Conservation (phyloP, 2,888 invertebrate genomes). For the Epiblema foenella region DNA sequence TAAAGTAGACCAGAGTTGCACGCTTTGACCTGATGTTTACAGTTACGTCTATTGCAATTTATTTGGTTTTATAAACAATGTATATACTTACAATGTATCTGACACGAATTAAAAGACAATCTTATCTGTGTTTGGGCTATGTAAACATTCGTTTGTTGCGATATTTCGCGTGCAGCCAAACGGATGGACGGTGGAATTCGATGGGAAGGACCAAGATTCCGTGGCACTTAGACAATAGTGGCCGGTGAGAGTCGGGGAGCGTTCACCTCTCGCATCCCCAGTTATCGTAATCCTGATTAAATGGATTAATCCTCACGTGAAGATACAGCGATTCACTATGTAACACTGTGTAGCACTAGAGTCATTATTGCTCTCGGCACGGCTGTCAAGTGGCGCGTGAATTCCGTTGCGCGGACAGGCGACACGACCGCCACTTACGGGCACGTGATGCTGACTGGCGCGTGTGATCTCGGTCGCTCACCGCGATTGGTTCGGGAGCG, state of each 20-base stretch:
- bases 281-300: constrained; percentile 60
- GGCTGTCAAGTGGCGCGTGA: constrained; percentile 80
- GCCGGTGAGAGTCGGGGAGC: constrained; percentile 83
- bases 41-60: constrained; percentile 61
- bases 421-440: constrained; percentile 69
- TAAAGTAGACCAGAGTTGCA: constrained; percentile 37
- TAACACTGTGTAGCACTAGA: constrained; percentile 70
- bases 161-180: constrained; percentile 74
- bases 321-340: constrained; percentile 69
- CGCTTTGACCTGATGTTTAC: constrained; percentile 55
- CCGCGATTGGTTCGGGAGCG: constrained; percentile 63
- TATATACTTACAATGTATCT: constrained; percentile 35
- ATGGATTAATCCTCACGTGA: constrained; percentile 62
- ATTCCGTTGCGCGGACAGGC: constrained; percentile 58
- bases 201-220: constrained; percentile 84
- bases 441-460: constrained; percentile 83
- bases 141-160: constrained; percentile 58
- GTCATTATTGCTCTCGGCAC: constrained; percentile 77
- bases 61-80: constrained; percentile 52
- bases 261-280: constrained; percentile 81
- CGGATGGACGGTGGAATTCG: constrained; percentile 82
- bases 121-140: constrained; percentile 67
- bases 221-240: constrained; percentile 83
- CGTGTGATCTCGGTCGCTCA: constrained; percentile 60
- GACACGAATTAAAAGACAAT: constrained; percentile 56